Percentiles rank a stretch among this genome's conserved stretches.
Evolutionary conservation across 2,113 vertebrate species (phyloP).

Genomic region (Lagopus leucura): DNA sequence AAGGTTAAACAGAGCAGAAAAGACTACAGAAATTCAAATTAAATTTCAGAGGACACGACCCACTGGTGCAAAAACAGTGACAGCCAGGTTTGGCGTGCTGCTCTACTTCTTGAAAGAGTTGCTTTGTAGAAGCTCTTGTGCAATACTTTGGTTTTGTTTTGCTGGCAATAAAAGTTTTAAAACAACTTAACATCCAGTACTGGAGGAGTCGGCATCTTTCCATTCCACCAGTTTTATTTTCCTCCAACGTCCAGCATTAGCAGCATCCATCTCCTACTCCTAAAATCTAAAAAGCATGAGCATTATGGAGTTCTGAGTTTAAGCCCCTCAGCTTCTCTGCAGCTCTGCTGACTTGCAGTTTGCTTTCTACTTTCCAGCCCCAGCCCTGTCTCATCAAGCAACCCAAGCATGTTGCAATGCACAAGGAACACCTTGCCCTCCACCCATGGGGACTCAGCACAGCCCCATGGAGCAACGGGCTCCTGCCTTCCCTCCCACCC

Average conservation of each 20-base stretch:
- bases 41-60: background rate
- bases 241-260: constrained; percentile 1
- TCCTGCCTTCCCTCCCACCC: background rate
- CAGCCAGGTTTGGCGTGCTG: background rate
- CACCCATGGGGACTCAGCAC: background rate
- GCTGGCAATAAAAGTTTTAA: background rate
- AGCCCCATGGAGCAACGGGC: no score
- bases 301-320: background rate
- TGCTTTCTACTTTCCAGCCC: background rate
- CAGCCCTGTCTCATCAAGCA: background rate
- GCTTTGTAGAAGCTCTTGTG: background rate
- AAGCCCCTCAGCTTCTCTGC: background rate
- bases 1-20: background rate
- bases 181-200: background rate
- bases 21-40: background rate
- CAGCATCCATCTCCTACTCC: background rate
- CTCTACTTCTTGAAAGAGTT: background rate
- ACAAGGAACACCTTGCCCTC: background rate
- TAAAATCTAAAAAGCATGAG: constrained; percentile 37
- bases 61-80: background rate
- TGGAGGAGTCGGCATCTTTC: constrained; percentile 41
- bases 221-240: constrained; percentile 36
- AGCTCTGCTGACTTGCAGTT: background rate
- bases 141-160: constrained; percentile 24
- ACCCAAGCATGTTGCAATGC: rapidly evolving